phyloP scores from a whole-genome alignment of 2,797 vertebrate genomes.

The Onychomys leucogaster region DNA sequence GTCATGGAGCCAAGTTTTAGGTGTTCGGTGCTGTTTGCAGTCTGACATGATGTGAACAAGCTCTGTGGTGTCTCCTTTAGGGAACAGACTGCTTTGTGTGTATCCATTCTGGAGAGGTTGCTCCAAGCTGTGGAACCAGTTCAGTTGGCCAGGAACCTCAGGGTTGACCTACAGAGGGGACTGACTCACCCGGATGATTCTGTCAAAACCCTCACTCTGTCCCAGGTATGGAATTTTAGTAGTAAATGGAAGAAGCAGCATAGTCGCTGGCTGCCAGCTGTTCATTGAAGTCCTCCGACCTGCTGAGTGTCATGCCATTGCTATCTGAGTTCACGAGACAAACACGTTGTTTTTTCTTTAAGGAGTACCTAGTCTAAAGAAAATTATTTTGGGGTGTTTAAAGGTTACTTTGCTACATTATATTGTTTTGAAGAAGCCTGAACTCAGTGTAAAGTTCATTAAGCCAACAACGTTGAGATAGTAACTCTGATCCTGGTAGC shows the following conservation, averaged over 20 bases:
- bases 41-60: conserved; percentile 19
- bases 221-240: conserved; percentile 90
- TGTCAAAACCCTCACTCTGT: conserved; percentile 93
- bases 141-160: conserved; percentile 91
- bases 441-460: not conserved
- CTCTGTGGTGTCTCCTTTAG: conserved; percentile 85
- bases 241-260: not conserved
- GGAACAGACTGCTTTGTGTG: conserved; percentile 93
- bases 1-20: not conserved
- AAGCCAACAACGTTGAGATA: conserved; percentile 4
- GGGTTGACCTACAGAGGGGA: conserved; percentile 91
- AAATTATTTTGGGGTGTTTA: conserved; percentile 15
- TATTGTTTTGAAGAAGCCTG: not conserved
- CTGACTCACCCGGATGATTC: conserved; percentile 92
- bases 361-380: not conserved
- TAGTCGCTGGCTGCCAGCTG: not conserved
- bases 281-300: conserved; percentile 3
- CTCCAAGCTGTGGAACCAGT: conserved; percentile 92
- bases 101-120: conserved; percentile 93
- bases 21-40: not conserved
- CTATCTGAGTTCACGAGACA: conserved; percentile 22
- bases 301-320: not conserved
- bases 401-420: not conserved
- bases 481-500: not conserved
- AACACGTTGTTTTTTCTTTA: conserved; percentile 21